Percentiles rank a stretch among this genome's conserved stretches.
Evolutionary conservation across 2,797 vertebrate genomes (phyloP).

Genomic region (Vireo griseus): DNA sequence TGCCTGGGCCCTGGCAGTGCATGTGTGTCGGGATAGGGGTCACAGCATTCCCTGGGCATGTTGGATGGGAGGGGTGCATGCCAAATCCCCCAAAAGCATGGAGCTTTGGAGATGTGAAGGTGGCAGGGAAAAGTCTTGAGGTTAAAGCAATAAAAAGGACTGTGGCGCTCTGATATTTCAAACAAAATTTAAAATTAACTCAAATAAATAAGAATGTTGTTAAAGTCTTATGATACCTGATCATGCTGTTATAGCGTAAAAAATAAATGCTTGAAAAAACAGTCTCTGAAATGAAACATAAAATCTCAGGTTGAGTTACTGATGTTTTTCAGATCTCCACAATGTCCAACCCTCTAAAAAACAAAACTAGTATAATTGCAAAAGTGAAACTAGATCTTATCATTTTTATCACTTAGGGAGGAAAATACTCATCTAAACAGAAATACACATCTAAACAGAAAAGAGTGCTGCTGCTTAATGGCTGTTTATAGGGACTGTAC

Average conservation of each 20-base stretch:
- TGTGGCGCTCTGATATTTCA: neutral
- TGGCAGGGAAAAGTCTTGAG: neutral
- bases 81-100: neutral
- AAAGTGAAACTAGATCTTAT: neutral
- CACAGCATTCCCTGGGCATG: neutral
- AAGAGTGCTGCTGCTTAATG: neutral
- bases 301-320: neutral
- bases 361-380: rapidly evolving
- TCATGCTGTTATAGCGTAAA: neutral
- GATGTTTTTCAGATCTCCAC: neutral
- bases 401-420: neutral
- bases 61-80: neutral
- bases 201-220: neutral
- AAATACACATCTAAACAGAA: neutral
- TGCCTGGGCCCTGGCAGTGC: neutral
- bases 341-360: neutral
- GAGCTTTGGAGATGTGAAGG: neutral
- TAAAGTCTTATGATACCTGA: neutral
- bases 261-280: neutral
- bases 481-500: neutral
- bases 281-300: neutral
- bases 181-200: neutral
- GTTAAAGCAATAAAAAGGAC: neutral
- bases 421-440: neutral
- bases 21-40: neutral